Evolutionary conservation across 53 echinoderm and acorn worm genomes (phyloP).

Genomic region (Echinarachnius parma): DNA sequence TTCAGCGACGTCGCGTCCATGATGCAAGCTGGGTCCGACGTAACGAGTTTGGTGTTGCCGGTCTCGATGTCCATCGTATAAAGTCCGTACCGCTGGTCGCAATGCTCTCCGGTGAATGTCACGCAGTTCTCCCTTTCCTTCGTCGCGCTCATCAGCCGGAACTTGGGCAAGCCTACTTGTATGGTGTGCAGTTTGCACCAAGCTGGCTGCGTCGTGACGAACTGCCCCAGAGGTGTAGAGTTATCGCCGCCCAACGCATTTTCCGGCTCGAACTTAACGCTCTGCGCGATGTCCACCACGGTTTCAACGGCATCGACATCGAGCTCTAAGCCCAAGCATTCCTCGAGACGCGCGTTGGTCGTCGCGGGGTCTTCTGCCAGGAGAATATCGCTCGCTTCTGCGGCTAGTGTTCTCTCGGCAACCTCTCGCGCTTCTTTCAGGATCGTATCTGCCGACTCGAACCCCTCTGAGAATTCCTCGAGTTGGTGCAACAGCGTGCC

Average conservation of each 20-base stretch:
- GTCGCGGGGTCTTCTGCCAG: background rate
- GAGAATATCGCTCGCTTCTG: background rate
- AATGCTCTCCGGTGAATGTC: slow-evolving; percentile 23
- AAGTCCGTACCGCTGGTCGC: background rate
- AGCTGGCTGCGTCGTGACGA: slow-evolving; percentile 36
- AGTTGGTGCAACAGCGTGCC: slow-evolving; percentile 9
- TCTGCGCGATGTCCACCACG: slow-evolving; percentile 3
- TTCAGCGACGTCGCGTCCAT: slow-evolving; percentile 16
- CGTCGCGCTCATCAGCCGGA: slow-evolving; percentile 28
- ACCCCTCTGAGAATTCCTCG: slow-evolving; percentile 2
- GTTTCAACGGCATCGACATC: slow-evolving; percentile 5
- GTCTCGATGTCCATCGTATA: slow-evolving; percentile 29
- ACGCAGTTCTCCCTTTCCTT: slow-evolving; percentile 11
- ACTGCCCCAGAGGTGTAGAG: background rate
- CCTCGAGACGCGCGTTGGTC: slow-evolving; percentile 5
- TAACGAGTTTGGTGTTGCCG: slow-evolving; percentile 12
- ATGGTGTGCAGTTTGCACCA: slow-evolving; percentile 35
- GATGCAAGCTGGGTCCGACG: slow-evolving; percentile 15
- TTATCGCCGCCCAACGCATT: background rate
- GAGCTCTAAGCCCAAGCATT: slow-evolving; percentile 24
- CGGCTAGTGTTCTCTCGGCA: slow-evolving; percentile 7
- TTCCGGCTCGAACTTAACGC: slow-evolving; percentile 33
- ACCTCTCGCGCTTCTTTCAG: background rate
- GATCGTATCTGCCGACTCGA: slow-evolving; percentile 21
- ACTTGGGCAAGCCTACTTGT: slow-evolving; percentile 37